These are phyloP conservation scores for Setophaga petechia DNA, from an alignment of 2,113 vertebrate species.

Conservation along the genomic window DNA sequence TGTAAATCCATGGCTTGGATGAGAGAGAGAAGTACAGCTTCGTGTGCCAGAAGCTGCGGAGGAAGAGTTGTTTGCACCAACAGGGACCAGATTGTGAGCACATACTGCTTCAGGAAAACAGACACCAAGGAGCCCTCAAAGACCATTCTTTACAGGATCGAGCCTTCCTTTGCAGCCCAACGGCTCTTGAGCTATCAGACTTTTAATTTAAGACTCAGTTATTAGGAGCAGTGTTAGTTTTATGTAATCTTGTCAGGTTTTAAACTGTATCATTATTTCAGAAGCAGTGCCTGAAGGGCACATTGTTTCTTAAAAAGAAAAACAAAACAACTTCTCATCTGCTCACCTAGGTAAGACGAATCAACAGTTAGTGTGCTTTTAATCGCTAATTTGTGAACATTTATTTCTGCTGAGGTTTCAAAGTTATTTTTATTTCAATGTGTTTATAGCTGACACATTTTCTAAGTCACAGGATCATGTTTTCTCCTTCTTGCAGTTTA, in stretches of 20 bases:
- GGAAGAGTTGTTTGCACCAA: neutral
- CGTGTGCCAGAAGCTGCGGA: neutral
- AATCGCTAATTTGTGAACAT: neutral
- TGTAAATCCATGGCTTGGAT: neutral
- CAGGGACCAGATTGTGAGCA: neutral
- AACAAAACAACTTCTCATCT: neutral
- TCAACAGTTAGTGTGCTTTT: neutral
- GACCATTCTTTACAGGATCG: neutral
- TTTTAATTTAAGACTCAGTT: neutral
- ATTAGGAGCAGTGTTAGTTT: neutral
- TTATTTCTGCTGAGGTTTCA: neutral
- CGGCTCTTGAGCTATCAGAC: neutral
- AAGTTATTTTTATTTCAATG: neutral
- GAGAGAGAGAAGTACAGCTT: neutral
- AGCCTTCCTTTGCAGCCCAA: neutral
- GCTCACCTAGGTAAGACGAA: neutral
- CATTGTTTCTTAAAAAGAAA: neutral
- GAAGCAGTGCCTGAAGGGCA: neutral
- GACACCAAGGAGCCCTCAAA: neutral
- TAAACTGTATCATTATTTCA: neutral
- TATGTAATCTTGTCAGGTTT: neutral
- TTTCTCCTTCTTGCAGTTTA: neutral
- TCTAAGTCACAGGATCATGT: neutral
- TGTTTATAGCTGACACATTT: neutral
- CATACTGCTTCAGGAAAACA: neutral